A percentile compares a stretch with the other conserved stretches of the same genome.
phyloP scores from a whole-genome alignment of 1,140 invertebrate genomes.

The Holotrichia oblita region DNA sequence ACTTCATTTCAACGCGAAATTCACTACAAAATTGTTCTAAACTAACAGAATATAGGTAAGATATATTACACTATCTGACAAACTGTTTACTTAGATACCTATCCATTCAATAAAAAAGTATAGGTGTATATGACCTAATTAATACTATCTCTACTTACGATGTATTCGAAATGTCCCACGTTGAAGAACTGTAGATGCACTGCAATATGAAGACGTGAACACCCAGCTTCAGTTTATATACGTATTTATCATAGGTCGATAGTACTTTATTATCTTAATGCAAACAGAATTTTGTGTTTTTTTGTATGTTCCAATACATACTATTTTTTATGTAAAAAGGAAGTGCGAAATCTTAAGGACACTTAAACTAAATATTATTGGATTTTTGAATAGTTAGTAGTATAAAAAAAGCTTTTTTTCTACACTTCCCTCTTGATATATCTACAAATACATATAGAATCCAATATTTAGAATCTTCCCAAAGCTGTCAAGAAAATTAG shows the following conservation, averaged over 20 bases:
- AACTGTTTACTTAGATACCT: not conserved
- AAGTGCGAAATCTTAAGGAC: not conserved
- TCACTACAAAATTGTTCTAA: not conserved
- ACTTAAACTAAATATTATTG: not conserved
- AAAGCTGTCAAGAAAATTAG: too few relatives aligned
- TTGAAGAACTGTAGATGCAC: constrained; percentile 15
- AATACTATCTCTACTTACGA: constrained; percentile 20
- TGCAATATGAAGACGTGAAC: constrained; percentile 10
- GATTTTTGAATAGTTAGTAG: not conserved
- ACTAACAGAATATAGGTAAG: not conserved
- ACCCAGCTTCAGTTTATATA: constrained; percentile 25
- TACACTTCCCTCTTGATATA: too few relatives aligned
- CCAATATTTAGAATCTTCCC: too few relatives aligned
- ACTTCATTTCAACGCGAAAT: too few relatives aligned
- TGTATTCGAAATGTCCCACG: not conserved
- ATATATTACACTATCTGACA: not conserved
- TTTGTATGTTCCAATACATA: not conserved
- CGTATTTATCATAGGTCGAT: constrained; percentile 32
- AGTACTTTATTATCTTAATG: constrained; percentile 28
- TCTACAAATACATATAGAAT: too few relatives aligned
- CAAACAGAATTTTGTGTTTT: constrained; percentile 18
- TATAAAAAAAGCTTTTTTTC: too few relatives aligned
- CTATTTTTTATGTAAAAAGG: not conserved
- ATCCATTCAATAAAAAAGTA: not conserved
- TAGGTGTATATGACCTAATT: constrained; percentile 26